Evolutionary conservation across 2,888 invertebrate genomes (phyloP).

Genomic region (Eugnorisma glareosa): DNA sequence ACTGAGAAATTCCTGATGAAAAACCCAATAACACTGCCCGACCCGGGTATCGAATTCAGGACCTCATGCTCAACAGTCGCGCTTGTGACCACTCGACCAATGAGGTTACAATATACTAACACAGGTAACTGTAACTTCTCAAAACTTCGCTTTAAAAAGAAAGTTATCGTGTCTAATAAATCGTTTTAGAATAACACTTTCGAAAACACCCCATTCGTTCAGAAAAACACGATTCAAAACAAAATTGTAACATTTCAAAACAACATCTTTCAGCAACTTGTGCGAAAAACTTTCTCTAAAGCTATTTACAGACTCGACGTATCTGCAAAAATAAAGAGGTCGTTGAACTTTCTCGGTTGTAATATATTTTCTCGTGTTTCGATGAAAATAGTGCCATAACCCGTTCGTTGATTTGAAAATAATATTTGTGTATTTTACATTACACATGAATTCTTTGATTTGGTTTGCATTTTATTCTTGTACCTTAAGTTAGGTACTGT

Average conservation of each 20-base stretch:
- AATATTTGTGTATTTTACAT: conserved; percentile 10
- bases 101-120: neutral
- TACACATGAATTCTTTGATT: conserved; percentile 8
- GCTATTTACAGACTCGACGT: conserved; percentile 19
- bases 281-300: conserved; percentile 40
- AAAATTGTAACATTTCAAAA: conserved; percentile 25
- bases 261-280: conserved; percentile 36
- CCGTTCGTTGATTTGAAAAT: conserved; percentile 38
- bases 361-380: conserved; percentile 19
- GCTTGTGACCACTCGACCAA: neutral
- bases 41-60: too few relatives aligned
- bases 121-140: neutral
- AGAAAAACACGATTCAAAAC: conserved; percentile 20
- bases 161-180: neutral
- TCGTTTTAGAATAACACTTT: conserved; percentile 4
- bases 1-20: too few relatives aligned
- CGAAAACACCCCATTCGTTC: conserved; percentile 6
- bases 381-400: conserved; percentile 33
- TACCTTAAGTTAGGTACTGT: neutral
- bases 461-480: neutral
- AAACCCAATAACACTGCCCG: too few relatives aligned
- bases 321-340: conserved; percentile 41
- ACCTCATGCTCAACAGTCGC: too few relatives aligned
- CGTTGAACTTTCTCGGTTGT: conserved; percentile 21
- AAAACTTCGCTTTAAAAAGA: neutral